phyloP scores from a whole-genome alignment of 2,797 vertebrate genomes.

The Melanotaenia maccullochi region DNA sequence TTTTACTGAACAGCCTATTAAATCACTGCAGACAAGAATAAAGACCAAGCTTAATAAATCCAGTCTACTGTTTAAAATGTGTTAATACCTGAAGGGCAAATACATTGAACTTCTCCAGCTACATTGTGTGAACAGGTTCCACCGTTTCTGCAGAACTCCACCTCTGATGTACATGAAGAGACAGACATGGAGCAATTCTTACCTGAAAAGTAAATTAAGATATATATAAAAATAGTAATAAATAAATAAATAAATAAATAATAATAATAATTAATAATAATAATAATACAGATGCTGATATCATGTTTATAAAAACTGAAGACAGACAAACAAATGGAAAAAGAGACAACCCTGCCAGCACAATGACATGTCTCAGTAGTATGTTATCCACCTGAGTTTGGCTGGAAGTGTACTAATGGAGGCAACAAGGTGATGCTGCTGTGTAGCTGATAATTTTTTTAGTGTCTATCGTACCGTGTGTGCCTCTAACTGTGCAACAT shows the following conservation, averaged over 20 bases:
- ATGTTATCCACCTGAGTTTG: background rate
- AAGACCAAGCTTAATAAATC: slow-evolving; percentile 8
- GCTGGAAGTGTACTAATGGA: background rate
- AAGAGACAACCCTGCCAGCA: background rate
- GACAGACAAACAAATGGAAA: background rate
- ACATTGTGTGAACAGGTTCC: slow-evolving; percentile 73
- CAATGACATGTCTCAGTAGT: slow-evolving; percentile 29
- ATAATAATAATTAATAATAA: too few species aligned
- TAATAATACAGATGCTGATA: slow-evolving; percentile 30
- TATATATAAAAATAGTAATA: slow-evolving; percentile 2
- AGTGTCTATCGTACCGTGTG: background rate
- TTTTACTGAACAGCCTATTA: background rate
- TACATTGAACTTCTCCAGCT: slow-evolving; percentile 71
- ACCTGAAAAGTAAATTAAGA: slow-evolving; percentile 65
- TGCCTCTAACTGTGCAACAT: too few species aligned
- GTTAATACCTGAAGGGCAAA: slow-evolving; percentile 79
- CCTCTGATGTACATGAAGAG: slow-evolving; percentile 75
- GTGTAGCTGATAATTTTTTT: background rate
- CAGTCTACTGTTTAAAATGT: background rate
- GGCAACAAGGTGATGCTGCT: background rate
- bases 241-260: slow-evolving; percentile 12
- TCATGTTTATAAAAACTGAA: slow-evolving; percentile 10
- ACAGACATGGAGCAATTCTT: slow-evolving; percentile 84
- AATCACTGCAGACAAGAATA: slow-evolving; percentile 1
- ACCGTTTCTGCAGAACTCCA: slow-evolving; percentile 80